Evolutionary conservation across 2,797 vertebrate species (phyloP), one percentile per base, ranked within the genome.

Genomic region (Pelochelys cantorii): DNA sequence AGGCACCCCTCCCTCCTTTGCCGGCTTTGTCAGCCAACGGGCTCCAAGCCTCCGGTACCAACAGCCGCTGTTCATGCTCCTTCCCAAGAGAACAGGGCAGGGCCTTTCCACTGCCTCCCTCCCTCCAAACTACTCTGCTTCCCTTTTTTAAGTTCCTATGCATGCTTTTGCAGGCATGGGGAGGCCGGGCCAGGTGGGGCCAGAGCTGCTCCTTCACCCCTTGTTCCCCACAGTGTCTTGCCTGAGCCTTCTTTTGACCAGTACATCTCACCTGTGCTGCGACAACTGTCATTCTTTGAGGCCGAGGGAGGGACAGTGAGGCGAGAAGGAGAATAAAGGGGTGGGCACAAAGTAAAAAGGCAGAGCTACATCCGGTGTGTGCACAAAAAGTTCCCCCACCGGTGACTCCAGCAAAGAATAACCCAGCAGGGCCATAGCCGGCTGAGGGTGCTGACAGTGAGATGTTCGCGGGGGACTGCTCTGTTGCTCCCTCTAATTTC

Each of bases 301-400:
- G 48, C 14, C 48, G 5, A 23, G 4, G 75, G 48, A 31, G 74
- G 52, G 75, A 37, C 65, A 52, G 75, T 17, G 23, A 77, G 3
- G 27, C 27, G 25, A 17, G 48, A 37, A 29, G 79, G 79, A 27
- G n/a, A 81, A 27, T 27, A 27, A 29, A 78, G 48, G 14, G 3
- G 27, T 18, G 25, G 55, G 55, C 34, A 42, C 55, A 6, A 27
- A 34, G 25, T 57, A 11, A 37, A 37, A 42, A 27, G 59, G 1
- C 8, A 79, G 13, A 0, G 2, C n/a, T 52, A 3, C 7, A 55
- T 20, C 54, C 31, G 53, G 2, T 0, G 0, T 0, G 2, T 17
- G 71, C 27, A 20, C 55, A 34, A 3, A 1, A 0, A 4, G 1
- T 60, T 74, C 91, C 74, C 53, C 4, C 59, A 14, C 27, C 8